Base-by-base conservation (phyloP, 2,113 vertebrate genomes). In the Cebidichthys violaceus region DNA sequence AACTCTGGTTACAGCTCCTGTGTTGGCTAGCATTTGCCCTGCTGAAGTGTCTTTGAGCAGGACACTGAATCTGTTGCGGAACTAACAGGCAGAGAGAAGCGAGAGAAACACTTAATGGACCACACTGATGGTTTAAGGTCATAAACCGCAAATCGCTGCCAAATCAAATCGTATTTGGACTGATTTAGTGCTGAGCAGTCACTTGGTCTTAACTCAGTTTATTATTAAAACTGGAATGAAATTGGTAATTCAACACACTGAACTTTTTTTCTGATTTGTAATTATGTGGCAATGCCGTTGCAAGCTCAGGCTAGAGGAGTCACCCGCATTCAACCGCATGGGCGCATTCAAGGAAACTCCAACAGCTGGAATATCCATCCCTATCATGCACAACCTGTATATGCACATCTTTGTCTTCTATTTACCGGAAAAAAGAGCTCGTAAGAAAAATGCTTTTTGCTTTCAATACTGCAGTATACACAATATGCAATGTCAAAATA, bases 1-100 rank as follows among this genome's bases (percentile, higher is more conserved):
- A 85, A 75, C n/a, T 24, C 27, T 35, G 83, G 57, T 41, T 71
- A 2, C 11, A 59, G 81, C 81, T 89, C 45, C 81, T 71, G 78
- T 77, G 62, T 77, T 77, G 84, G 73, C 55, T 2, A 52, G 27
- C 4, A 17, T 62, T 4, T 15, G 7, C 33, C 33, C 47, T 31
- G 59, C n/a, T 37, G n/a, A 27, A 33, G 78, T 72, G 74, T 70
- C 75, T 70, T 37, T 68, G 55, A 27, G 70, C 31, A 27, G 54
- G 18, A 59, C 41, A 31, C 33, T 33, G 15, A 69, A 20, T 82
- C 35, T 54, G 13, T 43, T 18, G 43, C 31, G 41, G 45, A 77
- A 43, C 61, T 31, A 59, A 83, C 39, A 61, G 17, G 18, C 18
- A 43, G 24, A 57, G 37, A 62, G 17, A 35, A 52, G 14, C 18